Evolutionary conservation across 2,113 vertebrate species (phyloP).

Genomic region (Calidris pygmaea): DNA sequence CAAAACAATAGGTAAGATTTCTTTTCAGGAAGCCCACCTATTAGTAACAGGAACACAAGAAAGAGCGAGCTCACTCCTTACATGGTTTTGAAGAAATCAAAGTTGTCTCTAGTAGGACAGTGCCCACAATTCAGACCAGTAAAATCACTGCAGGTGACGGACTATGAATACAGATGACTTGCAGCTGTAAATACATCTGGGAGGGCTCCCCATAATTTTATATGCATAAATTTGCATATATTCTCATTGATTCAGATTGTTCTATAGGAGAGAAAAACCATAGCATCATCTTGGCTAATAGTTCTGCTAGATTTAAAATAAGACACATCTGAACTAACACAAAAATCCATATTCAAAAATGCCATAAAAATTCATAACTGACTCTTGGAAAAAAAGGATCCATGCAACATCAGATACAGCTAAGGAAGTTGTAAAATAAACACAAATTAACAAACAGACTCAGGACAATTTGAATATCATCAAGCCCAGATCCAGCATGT

Average conservation of each 20-base stretch:
- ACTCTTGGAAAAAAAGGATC: neutral
- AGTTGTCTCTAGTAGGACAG: neutral
- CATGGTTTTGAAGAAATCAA: neutral
- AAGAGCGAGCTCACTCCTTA: neutral
- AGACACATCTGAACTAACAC: neutral
- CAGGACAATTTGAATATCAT: neutral
- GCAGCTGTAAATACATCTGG: neutral
- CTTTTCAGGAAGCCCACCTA: neutral
- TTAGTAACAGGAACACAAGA: neutral
- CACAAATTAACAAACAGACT: neutral
- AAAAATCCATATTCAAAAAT: neutral
- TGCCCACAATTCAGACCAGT: neutral
- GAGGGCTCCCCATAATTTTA: neutral
- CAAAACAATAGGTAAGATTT: neutral
- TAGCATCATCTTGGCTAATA: neutral
- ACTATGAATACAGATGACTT: neutral
- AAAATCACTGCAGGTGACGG: neutral
- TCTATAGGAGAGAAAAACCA: neutral
- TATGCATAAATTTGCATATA: neutral
- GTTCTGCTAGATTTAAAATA: neutral
- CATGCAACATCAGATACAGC: neutral
- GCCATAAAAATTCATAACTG: neutral
- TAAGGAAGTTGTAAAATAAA: neutral
- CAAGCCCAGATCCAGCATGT: neutral
- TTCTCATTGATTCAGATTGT: neutral